Percentiles rank a stretch among this genome's conserved stretches.
These are phyloP conservation scores for Neofelis nebulosa DNA, from an alignment of 2,113 vertebrate species.

Conservation along the genomic window DNA sequence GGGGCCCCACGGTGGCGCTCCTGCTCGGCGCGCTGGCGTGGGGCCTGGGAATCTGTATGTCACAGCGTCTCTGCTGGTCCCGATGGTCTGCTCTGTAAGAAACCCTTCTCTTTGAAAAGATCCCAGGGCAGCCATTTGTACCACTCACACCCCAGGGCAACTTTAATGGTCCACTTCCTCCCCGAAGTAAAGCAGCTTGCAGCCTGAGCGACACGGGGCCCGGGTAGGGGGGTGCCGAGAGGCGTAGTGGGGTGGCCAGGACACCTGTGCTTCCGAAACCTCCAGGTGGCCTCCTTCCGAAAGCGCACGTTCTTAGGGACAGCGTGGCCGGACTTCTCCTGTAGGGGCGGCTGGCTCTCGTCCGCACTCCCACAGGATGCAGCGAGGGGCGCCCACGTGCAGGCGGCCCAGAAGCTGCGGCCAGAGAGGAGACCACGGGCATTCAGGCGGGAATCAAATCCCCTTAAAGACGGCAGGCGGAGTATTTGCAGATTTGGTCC, in stretches of 20 bases:
- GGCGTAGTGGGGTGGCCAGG: too few species aligned
- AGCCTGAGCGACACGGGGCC: not conserved
- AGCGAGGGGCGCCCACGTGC: not conserved
- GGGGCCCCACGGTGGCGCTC: rapidly evolving
- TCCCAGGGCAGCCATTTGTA: not conserved
- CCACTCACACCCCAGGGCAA: not conserved
- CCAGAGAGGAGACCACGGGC: not conserved
- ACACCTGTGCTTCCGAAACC: not conserved
- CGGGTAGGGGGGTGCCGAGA: not conserved
- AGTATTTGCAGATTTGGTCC: not conserved
- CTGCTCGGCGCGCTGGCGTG: rapidly evolving
- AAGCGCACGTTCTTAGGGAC: too few species aligned
- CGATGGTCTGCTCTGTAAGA: not conserved
- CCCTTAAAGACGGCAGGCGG: too few species aligned
- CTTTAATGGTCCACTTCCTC: not conserved
- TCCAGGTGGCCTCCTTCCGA: not conserved
- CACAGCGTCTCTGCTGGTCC: not conserved
- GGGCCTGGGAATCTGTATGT: not conserved
- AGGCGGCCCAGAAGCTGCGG: not conserved
- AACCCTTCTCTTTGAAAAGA: too few species aligned
- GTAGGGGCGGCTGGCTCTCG: not conserved
- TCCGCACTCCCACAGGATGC: not conserved
- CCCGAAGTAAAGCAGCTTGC: not conserved
- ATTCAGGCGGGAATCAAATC: not conserved
- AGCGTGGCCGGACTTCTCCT: not conserved